Conservation (phyloP, 2,888 invertebrate genomes). For the Sceliomorpha sp. region DNA sequence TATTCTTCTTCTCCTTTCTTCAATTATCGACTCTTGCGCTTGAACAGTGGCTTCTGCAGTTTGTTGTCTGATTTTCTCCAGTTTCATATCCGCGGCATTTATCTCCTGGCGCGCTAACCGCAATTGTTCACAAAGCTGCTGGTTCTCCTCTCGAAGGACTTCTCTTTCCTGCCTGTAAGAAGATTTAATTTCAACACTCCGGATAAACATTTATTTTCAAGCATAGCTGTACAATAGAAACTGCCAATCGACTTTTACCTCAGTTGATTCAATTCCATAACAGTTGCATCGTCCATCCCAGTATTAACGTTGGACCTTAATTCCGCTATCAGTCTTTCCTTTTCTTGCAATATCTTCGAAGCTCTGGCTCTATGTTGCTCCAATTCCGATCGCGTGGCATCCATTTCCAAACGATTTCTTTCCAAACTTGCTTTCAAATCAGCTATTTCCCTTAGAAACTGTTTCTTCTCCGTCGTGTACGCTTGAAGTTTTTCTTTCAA, state of each 20-base stretch:
- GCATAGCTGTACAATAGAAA: too few species aligned
- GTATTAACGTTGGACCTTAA: conserved; percentile 78
- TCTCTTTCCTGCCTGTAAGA: conserved; percentile 82
- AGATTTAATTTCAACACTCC: conserved; percentile 64
- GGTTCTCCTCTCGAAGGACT: conserved; percentile 83
- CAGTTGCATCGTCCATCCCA: conserved; percentile 70
- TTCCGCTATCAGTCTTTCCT: conserved; percentile 87
- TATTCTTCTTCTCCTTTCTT: conserved; percentile 78
- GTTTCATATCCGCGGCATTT: conserved; percentile 68
- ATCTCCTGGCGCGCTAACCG: conserved; percentile 81
- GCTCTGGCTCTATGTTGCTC: conserved; percentile 90
- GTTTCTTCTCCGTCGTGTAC: conserved; percentile 80
- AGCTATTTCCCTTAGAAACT: conserved; percentile 77
- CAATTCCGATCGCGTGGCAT: conserved; percentile 82
- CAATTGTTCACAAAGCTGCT: conserved; percentile 80
- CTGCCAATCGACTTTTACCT: too few species aligned
- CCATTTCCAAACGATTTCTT: conserved; percentile 70
- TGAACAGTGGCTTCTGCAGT: conserved; percentile 76
- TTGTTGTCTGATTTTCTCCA: conserved; percentile 80
- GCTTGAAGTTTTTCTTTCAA: conserved; percentile 80
- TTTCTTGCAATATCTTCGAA: conserved; percentile 87
- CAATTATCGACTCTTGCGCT: conserved; percentile 73
- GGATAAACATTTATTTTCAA: conserved; percentile 65
- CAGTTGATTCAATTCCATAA: conserved; percentile 84
- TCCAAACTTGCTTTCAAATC: conserved; percentile 76